A percentile compares a stretch with the other conserved stretches of the same genome.
These are phyloP conservation scores for Tribolium freemani DNA, from an alignment of 2,888 invertebrate species.

Conservation along the genomic window DNA sequence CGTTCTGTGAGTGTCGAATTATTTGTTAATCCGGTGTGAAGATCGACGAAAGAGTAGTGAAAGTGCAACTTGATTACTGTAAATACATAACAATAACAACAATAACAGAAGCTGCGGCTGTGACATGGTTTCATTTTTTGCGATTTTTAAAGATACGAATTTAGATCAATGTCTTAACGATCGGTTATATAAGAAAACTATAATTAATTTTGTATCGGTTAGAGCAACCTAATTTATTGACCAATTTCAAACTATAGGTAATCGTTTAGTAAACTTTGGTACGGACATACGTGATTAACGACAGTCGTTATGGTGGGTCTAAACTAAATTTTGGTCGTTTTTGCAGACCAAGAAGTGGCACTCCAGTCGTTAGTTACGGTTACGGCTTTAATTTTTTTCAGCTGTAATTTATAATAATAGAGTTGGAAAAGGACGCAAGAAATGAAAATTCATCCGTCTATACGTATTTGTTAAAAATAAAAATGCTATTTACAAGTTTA, in stretches of 20 bases:
- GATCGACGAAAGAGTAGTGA: conserved; percentile 21
- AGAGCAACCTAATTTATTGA: neutral
- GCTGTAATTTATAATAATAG: no score
- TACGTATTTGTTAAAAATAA: no score
- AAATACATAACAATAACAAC: neutral
- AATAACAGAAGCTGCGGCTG: neutral
- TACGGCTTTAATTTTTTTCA: no score
- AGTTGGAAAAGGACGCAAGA: no score
- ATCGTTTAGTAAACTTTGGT: neutral
- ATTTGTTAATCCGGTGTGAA: conserved; percentile 5
- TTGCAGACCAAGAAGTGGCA: no score
- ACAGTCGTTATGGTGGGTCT: no score
- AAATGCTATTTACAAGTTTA: no score
- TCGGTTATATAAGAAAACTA: neutral
- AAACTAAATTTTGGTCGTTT: no score
- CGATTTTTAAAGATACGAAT: neutral
- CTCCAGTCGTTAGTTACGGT: no score
- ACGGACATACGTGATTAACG: neutral
- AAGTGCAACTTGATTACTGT: conserved; percentile 7
- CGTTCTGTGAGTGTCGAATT: no score
- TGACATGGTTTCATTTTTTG: neutral
- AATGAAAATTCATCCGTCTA: no score
- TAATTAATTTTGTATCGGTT: neutral
- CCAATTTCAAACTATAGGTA: neutral
- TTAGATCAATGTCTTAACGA: neutral